Evolutionary conservation across 35 echinoderm and acorn worm species (phyloP).

Genomic region (Amphiura filiformis): DNA sequence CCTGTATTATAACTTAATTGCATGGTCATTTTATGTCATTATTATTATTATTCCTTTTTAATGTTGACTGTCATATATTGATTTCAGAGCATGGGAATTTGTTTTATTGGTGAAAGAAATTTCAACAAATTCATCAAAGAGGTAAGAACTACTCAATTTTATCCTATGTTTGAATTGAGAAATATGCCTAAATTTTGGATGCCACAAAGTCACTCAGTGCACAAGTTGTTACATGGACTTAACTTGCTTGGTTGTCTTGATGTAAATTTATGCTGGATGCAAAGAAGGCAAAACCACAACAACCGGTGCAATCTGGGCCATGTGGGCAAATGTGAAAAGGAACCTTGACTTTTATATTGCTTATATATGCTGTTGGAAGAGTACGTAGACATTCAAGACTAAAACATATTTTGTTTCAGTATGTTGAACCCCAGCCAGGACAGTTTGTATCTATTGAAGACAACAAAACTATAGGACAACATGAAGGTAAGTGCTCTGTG

Average conservation of each 20-base stretch:
- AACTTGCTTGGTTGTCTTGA: background rate
- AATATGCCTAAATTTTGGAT: background rate
- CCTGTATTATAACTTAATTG: too few species aligned
- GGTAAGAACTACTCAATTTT: slow-evolving; percentile 36
- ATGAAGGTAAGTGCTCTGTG: slow-evolving; percentile 78
- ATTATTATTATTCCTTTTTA: too few species aligned
- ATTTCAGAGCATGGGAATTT: slow-evolving; percentile 95
- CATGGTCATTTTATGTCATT: too few species aligned
- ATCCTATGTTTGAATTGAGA: background rate
- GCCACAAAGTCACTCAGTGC: background rate
- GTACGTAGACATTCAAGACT: too few species aligned
- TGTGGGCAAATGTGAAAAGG: too few species aligned
- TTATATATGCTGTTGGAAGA: background rate
- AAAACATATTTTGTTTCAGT: slow-evolving; percentile 54
- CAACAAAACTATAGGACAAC: slow-evolving; percentile 56
- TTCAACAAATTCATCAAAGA: slow-evolving; percentile 88
- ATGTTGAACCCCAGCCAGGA: slow-evolving; percentile 78
- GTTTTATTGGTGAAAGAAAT: slow-evolving; percentile 89
- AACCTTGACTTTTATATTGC: background rate
- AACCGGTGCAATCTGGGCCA: too few species aligned
- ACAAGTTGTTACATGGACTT: background rate
- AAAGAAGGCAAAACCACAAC: background rate
- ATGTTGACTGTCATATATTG: too few species aligned
- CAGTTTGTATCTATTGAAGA: slow-evolving; percentile 88
- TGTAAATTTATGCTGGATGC: background rate